Evolutionary conservation across 2,113 vertebrate genomes (phyloP).

Genomic region (Perca fluviatilis): DNA sequence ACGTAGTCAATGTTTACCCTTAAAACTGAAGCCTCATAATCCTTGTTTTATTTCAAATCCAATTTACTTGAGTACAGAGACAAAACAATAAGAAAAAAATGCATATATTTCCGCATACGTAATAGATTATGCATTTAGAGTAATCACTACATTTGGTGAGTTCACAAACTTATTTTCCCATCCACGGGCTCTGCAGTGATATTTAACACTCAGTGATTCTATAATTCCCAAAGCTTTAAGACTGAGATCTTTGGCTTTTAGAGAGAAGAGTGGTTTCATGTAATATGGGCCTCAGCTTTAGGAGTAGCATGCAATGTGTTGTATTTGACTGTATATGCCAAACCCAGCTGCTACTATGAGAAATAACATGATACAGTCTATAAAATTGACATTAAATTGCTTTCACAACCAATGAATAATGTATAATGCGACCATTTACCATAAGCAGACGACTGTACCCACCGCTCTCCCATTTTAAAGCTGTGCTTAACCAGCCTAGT

Average conservation of each 20-base stretch:
- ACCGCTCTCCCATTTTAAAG: not conserved
- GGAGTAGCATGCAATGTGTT: not conserved
- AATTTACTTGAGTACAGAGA: not conserved
- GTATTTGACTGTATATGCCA: not conserved
- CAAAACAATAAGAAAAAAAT: conserved; percentile 19
- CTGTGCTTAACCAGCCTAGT: not conserved
- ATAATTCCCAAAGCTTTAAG: not conserved
- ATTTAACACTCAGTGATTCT: conserved; percentile 7
- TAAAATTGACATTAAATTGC: conserved; percentile 41
- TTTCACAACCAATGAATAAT: conserved; percentile 47
- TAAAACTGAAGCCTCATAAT: conserved; percentile 8
- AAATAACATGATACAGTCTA: conserved; percentile 13
- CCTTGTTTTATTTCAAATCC: conserved; percentile 25
- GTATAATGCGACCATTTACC: conserved; percentile 19
- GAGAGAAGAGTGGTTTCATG: conserved; percentile 11
- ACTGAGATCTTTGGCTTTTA: conserved; percentile 8
- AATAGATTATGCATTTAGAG: not conserved
- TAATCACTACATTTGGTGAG: not conserved
- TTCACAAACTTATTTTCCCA: not conserved
- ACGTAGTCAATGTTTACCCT: too few relatives aligned
- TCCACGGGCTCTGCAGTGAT: not conserved
- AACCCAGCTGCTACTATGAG: not conserved
- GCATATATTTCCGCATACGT: not conserved
- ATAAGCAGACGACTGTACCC: not conserved
- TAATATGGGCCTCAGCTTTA: not conserved